Percentiles rank a stretch among this genome's conserved stretches.
phyloP scores from a whole-genome alignment of 2,797 vertebrate genomes.

The Aplochiton taeniatus region DNA sequence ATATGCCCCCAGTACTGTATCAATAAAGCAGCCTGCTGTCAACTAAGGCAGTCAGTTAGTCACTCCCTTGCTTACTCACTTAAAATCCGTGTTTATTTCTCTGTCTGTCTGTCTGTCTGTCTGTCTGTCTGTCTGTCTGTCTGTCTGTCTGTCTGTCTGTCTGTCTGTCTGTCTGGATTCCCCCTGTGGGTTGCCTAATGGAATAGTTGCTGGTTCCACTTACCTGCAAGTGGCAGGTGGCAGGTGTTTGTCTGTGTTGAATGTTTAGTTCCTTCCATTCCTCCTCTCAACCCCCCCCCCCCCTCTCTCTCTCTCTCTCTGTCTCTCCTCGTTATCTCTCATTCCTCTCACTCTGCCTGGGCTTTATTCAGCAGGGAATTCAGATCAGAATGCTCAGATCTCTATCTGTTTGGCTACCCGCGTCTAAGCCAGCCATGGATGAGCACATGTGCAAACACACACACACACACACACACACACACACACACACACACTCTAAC shows the following conservation, averaged over 20 bases:
- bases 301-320: too few relatives aligned
- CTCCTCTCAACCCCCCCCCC: not conserved
- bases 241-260: constrained; percentile 11
- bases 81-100: not conserved
- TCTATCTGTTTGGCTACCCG: constrained; percentile 26
- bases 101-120: not conserved
- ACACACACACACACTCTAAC: constrained; percentile 1
- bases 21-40: too few relatives aligned
- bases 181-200: constrained; percentile 18
- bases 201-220: constrained; percentile 27
- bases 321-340: too few relatives aligned
- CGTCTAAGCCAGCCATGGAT: constrained; percentile 20
- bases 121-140: too few relatives aligned
- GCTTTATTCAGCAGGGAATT: constrained; percentile 27
- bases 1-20: too few relatives aligned
- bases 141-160: constrained; percentile 13
- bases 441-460: constrained; percentile 2
- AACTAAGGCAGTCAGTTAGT: too few relatives aligned
- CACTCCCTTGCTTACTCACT: too few relatives aligned
- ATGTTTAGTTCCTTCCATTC: not conserved
- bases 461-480: not conserved
- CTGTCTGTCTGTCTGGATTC: not conserved
- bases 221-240: constrained; percentile 8
- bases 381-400: constrained; percentile 29
- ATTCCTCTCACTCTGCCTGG: too few relatives aligned